Evolutionary conservation across 2,888 invertebrate genomes (phyloP), one percentile per base, ranked within the genome.

Genomic region (Orchesellides sinensis): DNA sequence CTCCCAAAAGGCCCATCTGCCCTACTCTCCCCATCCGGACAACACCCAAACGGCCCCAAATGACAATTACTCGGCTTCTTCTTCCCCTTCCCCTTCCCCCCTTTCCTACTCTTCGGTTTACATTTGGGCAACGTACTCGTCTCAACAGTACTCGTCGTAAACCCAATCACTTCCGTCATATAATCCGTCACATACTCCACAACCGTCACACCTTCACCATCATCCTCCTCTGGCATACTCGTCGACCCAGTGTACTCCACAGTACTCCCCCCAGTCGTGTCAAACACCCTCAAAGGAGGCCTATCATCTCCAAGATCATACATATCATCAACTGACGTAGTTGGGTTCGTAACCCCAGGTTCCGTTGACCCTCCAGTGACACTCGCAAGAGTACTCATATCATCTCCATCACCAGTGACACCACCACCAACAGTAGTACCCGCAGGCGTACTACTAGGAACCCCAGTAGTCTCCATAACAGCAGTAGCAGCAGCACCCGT

Each of bases 1-100:
- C 94, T 92, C 74, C 94, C 94, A 88, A 96, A 96, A 12, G 96
- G 95, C 89, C 96, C 98, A 88, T 92, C 91, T 10, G 97, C 97
- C 5, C 92, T 89, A 0, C 94, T 95, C 83, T 93, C 92, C 49
- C 93, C 93, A 90, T 97, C 96, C 29, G 94, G 94, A 89, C 98
- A 98, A 89, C 98, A 98, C 3, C 97, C 97, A 89, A 93, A 96
- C 88, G 92, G 90, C 8, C 93, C 92, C 12, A 91, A 92, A 14
- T 91, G 91, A 88, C 96, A 96, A 74, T 88, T 88, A n/a, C 19
- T 47, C 0, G 52, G n/a, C 8, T 40, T 10, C 27, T 68, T 63
- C 0, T 81, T 84, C 2, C n/a, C n/a, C n/a, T n/a, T n/a, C n/a
- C n/a, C n/a, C n/a, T n/a, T n/a, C 52, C 21, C 21, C 35, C 6